Conservation (phyloP, 35 echinoderm and acorn worm species). For the Acanthaster planci region DNA sequence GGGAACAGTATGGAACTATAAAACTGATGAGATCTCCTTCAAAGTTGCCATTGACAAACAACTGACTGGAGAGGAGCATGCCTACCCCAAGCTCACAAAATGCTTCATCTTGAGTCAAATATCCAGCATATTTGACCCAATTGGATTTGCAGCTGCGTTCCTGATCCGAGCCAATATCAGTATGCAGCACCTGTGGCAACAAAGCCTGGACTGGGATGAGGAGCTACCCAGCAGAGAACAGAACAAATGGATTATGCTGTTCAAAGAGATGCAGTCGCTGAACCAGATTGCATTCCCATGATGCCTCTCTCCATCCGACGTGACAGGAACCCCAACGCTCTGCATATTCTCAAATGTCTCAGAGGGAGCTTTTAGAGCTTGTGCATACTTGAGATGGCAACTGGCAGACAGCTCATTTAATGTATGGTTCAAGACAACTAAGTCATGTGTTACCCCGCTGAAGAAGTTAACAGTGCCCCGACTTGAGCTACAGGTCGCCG, state of each 20-base stretch:
- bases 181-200: constrained; percentile 62
- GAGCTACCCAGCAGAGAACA: constrained; percentile 21
- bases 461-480: constrained; percentile 56
- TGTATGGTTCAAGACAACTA: constrained; percentile 44
- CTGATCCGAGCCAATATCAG: constrained; percentile 71
- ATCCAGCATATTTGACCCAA: constrained; percentile 67
- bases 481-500: constrained; percentile 67
- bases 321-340: constrained; percentile 8
- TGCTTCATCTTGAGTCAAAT: constrained; percentile 62
- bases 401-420: constrained; percentile 13
- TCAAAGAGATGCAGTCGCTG: constrained; percentile 59
- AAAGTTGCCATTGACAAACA: neutral
- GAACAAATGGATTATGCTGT: constrained; percentile 38
- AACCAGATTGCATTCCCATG: constrained; percentile 28
- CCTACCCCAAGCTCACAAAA: constrained; percentile 45
- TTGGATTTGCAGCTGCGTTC: constrained; percentile 77
- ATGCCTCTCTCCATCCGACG: constrained; percentile 51
- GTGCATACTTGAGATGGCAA: constrained; percentile 47
- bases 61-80: too few relatives aligned
- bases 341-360: constrained; percentile 71
- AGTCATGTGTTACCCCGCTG: constrained; percentile 68
- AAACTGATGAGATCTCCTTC: constrained; percentile 9
- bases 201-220: constrained; percentile 61
- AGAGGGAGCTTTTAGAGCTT: constrained; percentile 58
- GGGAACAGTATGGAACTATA: neutral